Percentiles rank a stretch among this genome's conserved stretches.
These are phyloP conservation scores for Linnaemya tessellans DNA, from an alignment of 2,888 invertebrate genomes.

Conservation along the genomic window DNA sequence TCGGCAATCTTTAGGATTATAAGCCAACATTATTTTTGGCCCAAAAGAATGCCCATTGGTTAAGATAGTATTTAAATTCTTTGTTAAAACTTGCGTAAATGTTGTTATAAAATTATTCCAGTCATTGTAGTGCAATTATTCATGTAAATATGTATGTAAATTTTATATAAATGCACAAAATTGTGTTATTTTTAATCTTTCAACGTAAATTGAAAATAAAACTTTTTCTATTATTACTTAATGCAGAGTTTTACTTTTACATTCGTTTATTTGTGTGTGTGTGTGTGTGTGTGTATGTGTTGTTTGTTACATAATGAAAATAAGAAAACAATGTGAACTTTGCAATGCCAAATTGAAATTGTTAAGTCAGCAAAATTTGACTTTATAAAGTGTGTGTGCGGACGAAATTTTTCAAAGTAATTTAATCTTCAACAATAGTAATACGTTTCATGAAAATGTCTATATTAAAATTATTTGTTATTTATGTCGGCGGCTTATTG, in stretches of 20 bases:
- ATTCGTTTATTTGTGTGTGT: too few relatives aligned
- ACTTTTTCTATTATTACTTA: background rate
- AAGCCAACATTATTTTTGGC: too few relatives aligned
- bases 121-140: background rate
- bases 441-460: constrained; percentile 26
- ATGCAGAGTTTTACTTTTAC: too few relatives aligned
- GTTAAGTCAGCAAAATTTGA: constrained; percentile 49
- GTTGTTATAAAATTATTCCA: background rate
- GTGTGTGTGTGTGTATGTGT: too few relatives aligned
- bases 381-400: constrained; percentile 46
- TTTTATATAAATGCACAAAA: background rate
- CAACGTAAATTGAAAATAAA: background rate
- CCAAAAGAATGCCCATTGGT: too few relatives aligned
- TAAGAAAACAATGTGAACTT: background rate
- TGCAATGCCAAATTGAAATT: constrained; percentile 51
- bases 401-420: constrained; percentile 19
- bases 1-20: too few relatives aligned
- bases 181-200: background rate
- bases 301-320: background rate
- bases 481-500: constrained; percentile 12
- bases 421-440: constrained; percentile 1
- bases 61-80: background rate
- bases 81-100: background rate
- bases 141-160: background rate
- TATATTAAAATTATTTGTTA: constrained; percentile 13